Conservation (phyloP, 2,888 invertebrate genomes). For the Apodemia hepburni region DNA sequence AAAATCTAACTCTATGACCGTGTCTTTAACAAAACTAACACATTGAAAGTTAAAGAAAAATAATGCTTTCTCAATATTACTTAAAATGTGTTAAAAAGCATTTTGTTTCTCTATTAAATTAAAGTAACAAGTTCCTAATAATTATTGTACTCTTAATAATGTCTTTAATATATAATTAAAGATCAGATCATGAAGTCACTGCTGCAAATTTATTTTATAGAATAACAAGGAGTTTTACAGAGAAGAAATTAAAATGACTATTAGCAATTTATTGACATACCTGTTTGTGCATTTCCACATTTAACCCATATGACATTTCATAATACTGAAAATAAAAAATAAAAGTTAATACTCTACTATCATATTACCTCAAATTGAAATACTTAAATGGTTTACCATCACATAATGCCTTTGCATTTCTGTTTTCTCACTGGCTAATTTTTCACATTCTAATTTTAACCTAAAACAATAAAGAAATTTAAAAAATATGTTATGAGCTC, state of each 20-base stretch:
- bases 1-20: no score
- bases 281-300: constrained; percentile 98
- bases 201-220: background rate
- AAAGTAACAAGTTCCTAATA: no score
- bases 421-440: constrained; percentile 97
- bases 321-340: constrained; percentile 88
- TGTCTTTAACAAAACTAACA: no score
- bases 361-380: background rate
- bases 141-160: no score
- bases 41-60: no score
- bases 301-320: constrained; percentile 97
- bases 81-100: no score
- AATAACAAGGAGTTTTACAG: background rate
- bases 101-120: no score
- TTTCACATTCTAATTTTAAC: constrained; percentile 98
- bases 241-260: background rate
- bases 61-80: no score
- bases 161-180: no score
- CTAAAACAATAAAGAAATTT: constrained; percentile 72
- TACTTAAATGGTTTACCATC: constrained; percentile 84
- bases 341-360: constrained; percentile 18
- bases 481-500: background rate
- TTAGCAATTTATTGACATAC: constrained; percentile 62
- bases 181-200: no score
- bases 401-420: constrained; percentile 99